Evolutionary conservation across 1,140 invertebrate genomes (phyloP), one percentile per base, ranked within the genome.

Genomic region (Drosophila ercepeae): DNA sequence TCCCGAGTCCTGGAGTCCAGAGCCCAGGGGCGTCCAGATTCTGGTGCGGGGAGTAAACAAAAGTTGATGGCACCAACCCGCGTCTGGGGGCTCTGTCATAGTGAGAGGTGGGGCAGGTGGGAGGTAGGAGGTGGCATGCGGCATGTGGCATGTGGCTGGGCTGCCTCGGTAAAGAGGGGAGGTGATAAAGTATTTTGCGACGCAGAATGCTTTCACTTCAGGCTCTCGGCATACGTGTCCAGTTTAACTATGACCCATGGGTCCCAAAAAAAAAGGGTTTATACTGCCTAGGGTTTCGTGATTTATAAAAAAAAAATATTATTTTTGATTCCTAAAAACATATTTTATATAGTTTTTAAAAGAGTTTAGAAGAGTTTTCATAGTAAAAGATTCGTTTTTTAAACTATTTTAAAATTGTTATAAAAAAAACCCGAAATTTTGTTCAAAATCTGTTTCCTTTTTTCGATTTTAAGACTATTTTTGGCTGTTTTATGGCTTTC

Each of bases 171-270:
- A 14, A 39, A 14, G 50, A 34, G 21, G 50, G 27, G 41, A 41
- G 21, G 53, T 59, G 11, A 70, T 51, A 46, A 50, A 71, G 39
- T 60, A 52, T 71, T 71, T 71, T 51, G 54, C 68, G 54, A 67
- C 60, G 60, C 64, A 67, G 36, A 65, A 44, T 64, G 8, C n/a
- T 25, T 52, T 9, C 36, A 32, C 46, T 52, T 11, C 59, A 52
- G 63, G 63, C 57, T 14, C 34, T 18, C 13, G 23, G n/a, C 34
- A 46, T 63, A 50, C 34, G 58, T 64, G 59, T 44, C 54, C 59
- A 32, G 34, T 50, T 50, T 32, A 32, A 42, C 57, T 51, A n/a
- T 42, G 34, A 5, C 13, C 9, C 16, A n/a, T 2, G 34, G 7
- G 36, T 16, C n/a, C n/a, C 4, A 3, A 9, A 3, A 9, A 39